phyloP scores from a whole-genome alignment of 2,888 invertebrate genomes.

The Platerodrilus igneus region DNA sequence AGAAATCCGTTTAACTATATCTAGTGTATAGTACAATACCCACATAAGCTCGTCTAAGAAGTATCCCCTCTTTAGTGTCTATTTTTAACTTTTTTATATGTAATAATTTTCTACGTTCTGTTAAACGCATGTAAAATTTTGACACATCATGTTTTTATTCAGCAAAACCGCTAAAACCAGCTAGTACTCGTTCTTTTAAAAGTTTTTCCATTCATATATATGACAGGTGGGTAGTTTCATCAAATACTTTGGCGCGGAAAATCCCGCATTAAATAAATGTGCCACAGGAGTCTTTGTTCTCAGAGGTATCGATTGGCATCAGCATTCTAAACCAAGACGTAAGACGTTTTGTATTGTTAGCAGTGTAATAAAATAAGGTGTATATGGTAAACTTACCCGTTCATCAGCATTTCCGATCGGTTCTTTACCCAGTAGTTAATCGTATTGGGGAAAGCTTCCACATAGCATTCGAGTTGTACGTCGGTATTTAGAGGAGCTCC shows the following conservation, averaged over 20 bases:
- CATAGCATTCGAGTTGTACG: slow-evolving; percentile 80
- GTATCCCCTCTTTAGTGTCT: slow-evolving; percentile 16
- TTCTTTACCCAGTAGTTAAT: slow-evolving; percentile 80
- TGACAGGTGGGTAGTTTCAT: too few relatives aligned
- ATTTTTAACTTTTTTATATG: slow-evolving; percentile 16
- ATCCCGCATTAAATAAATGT: neutral
- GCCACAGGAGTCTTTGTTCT: neutral
- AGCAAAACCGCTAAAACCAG: too few relatives aligned
- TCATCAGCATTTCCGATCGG: slow-evolving; percentile 72
- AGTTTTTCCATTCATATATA: too few relatives aligned
- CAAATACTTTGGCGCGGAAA: too few relatives aligned
- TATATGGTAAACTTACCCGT: slow-evolving; percentile 68
- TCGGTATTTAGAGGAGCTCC: slow-evolving; percentile 83
- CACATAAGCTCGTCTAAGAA: slow-evolving; percentile 15
- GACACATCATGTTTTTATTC: too few relatives aligned
- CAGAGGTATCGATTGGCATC: neutral
- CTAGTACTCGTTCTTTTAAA: too few relatives aligned
- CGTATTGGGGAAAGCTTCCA: slow-evolving; percentile 79
- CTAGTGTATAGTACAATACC: too few relatives aligned
- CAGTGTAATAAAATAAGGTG: too few relatives aligned
- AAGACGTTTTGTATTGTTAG: too few relatives aligned
- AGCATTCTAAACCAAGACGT: too few relatives aligned
- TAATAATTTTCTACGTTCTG: slow-evolving; percentile 18
- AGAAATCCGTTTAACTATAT: too few relatives aligned
- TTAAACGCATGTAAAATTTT: too few relatives aligned